Conservation (phyloP, 1,140 invertebrate species). For the Neuroterus valhalla region DNA sequence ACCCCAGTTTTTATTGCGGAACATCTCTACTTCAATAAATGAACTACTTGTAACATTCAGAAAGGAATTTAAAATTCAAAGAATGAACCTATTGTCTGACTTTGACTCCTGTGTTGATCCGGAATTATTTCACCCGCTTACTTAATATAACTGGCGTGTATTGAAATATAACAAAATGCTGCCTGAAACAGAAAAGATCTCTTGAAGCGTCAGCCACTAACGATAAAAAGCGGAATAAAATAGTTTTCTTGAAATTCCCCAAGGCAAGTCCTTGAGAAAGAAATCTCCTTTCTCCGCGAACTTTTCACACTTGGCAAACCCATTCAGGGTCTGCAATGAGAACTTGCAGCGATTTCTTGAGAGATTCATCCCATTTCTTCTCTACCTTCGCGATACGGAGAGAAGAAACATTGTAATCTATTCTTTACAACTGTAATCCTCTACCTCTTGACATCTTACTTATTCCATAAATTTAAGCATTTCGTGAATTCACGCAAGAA, state of each 20-base stretch:
- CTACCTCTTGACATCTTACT: not conserved
- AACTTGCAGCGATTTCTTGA: constrained; percentile 11
- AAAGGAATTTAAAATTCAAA: no score
- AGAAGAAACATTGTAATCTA: constrained; percentile 3
- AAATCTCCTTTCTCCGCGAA: constrained; percentile 8
- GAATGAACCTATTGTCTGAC: no score
- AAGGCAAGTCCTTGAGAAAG: constrained; percentile 21
- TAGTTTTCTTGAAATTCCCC: constrained; percentile 12
- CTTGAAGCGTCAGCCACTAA: constrained; percentile 8
- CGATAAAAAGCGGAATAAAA: constrained; percentile 19
- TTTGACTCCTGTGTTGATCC: not conserved
- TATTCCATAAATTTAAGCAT: not conserved
- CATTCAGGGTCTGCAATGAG: constrained; percentile 2
- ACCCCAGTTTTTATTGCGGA: no score
- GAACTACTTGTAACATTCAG: no score
- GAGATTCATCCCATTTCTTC: constrained; percentile 2
- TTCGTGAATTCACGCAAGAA: not conserved
- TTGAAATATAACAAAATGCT: not conserved
- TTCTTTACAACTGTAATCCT: not conserved
- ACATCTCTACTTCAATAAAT: no score
- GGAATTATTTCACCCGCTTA: not conserved
- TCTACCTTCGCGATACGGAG: constrained; percentile 1
- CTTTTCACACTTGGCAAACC: constrained; percentile 23
- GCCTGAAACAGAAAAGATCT: not conserved
- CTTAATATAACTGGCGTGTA: not conserved